Base-by-base conservation (phyloP, 2,888 invertebrate species). In the Ophion ellenae region DNA sequence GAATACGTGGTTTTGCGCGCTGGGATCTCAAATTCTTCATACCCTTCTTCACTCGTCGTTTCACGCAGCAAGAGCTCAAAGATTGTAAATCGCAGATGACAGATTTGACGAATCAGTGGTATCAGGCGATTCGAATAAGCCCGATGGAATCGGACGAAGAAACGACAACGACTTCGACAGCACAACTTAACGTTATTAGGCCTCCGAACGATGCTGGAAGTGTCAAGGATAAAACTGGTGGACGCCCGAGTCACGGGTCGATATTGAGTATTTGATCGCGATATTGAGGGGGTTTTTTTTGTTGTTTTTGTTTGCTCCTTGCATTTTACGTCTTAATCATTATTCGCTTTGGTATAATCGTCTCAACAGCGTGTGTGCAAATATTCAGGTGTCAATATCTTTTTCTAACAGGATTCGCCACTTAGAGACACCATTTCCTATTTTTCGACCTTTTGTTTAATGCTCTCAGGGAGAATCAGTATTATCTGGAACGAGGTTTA, bases 11-110 rank as follows among this genome's bases (percentile, higher is more conserved):
- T 53, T 99, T 99, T 94, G 97, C 98, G 2, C 97, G 97, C 88
- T 96, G 98, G 92, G 99, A 99, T 94, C 96, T 98, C 91, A 98
- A 98, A 93, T 99, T 98, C 95, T 96, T 99, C 90, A 98, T 97
- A 90, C 99, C 99, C 11, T 99, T 99, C 94, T 99, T 99, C 92
- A 99, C 99, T 0, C 95, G 99, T 89, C 96, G 98, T 89, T 99
- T 99, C 92, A 99, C 99, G 9, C 98, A 98, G 93, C 95, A 98
- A 97, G 99, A 99, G 95, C 94, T 99, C 87, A 97, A 98, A 93
- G 99, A 99, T 94, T 99, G 99, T 92, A 98, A 98, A 94, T 98
- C 97, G 89, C 99, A 99, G 95, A 99, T 99, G 98, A 98, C 98
- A 1, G 98, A 98, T 94, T 95, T 99, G 88, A 99, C 99, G 0